Evolutionary conservation across 53 echinoderm and acorn worm species (phyloP), one percentile per base, ranked within the genome.

Genomic region (Henricia sp.): DNA sequence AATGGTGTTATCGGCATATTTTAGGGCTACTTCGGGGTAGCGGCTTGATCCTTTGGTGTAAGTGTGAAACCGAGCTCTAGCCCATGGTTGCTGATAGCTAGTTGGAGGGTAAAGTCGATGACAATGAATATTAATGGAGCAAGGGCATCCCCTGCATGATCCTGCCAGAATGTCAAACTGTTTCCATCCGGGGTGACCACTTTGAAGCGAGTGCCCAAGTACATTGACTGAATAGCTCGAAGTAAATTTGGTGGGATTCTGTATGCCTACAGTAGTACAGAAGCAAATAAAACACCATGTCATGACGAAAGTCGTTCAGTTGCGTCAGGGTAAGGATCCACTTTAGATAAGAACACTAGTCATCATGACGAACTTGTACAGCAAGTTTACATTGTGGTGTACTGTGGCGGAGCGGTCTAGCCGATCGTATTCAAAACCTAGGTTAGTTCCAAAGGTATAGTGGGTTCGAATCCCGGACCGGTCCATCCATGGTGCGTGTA

Each of bases 201-300:
- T 16, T 29, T 72, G 17, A 53, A 42, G 19, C 36, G 51, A 3
- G 72, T 72, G 20, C 51, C 71, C 51, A 16, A 32, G 51, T 71
- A 71, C 52, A 71, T 74, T 3, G 55, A 21, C 39, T 55, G 21
- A 29, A 37, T 50, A 8, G 51, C 72, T 32, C 52, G 3, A 32
- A 71, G 50, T 33, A 71, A n/a, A 36, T 71, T 71, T 36, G 30
- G 52, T 72, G 52, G 72, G 52, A 72, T 35, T 58, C 82, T 52
- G 38, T 82, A 51, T 6, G 69, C 43, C 26, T 43, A n/a, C n/a
- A n/a, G n/a, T n/a, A n/a, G n/a, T n/a, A n/a, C n/a, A n/a, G n/a
- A n/a, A n/a, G n/a, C n/a, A n/a, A n/a, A n/a, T n/a, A n/a, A n/a
- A n/a, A n/a, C n/a, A n/a, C n/a, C n/a, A n/a, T n/a, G n/a, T n/a